A percentile compares a stretch with the other conserved stretches of the same genome.
These are phyloP conservation scores for Sylvia borin DNA, from an alignment of 2,797 vertebrate species.

Conservation along the genomic window DNA sequence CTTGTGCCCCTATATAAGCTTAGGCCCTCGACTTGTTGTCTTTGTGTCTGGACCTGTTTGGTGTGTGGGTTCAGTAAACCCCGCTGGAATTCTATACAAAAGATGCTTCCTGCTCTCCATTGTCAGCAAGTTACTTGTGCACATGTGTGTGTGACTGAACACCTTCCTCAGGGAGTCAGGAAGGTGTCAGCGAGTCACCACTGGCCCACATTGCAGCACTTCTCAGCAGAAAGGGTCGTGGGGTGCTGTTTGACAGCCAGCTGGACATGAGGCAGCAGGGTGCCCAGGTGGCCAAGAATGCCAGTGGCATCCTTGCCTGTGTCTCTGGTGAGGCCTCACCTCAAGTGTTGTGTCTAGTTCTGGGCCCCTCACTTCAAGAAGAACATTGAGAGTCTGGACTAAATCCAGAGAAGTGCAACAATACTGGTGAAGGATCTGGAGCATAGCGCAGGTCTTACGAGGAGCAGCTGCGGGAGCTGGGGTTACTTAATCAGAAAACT, in stretches of 20 bases:
- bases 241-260: background rate
- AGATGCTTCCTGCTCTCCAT: too few relatives aligned
- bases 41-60: too few relatives aligned
- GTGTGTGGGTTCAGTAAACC: too few relatives aligned
- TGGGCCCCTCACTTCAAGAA: background rate
- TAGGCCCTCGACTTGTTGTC: too few relatives aligned
- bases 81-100: too few relatives aligned
- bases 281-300: background rate
- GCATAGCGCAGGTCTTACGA: too few relatives aligned
- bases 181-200: too few relatives aligned
- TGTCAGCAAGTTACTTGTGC: too few relatives aligned
- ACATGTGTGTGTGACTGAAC: too few relatives aligned
- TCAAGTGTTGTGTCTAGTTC: background rate
- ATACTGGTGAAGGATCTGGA: background rate
- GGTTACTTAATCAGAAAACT: background rate
- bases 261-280: background rate
- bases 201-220: too few relatives aligned
- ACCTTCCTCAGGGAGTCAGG: too few relatives aligned
- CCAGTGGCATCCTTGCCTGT: background rate
- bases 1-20: too few relatives aligned
- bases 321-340: rapidly evolving
- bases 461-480: background rate
- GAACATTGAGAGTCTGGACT: background rate
- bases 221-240: rapidly evolving
- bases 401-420: background rate